phyloP scores from a whole-genome alignment of 2,888 invertebrate species.

The Eupithecia abbreviata region DNA sequence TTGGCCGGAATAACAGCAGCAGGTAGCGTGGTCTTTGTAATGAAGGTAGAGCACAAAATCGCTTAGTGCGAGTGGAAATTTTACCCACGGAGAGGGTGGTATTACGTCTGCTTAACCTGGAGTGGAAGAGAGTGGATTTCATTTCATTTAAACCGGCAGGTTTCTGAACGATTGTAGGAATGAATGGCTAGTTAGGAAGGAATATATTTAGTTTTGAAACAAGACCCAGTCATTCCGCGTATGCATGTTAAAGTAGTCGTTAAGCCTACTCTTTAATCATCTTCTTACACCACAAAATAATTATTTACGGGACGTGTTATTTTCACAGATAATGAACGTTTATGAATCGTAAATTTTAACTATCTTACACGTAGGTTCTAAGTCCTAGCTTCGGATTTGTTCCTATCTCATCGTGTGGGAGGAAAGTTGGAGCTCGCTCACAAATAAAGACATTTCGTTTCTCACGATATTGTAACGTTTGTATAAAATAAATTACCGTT shows the following conservation, averaged over 20 bases:
- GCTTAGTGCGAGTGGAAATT: background rate
- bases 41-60: background rate
- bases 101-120: background rate
- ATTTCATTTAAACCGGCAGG: background rate
- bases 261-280: slow-evolving; percentile 31
- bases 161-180: background rate
- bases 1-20: background rate
- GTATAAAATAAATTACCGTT: slow-evolving; percentile 46
- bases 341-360: slow-evolving; percentile 47
- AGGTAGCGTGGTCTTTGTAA: too few relatives aligned
- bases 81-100: background rate
- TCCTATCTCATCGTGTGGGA: slow-evolving; percentile 59
- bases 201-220: slow-evolving; percentile 1
- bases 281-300: slow-evolving; percentile 39
- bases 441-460: slow-evolving; percentile 72
- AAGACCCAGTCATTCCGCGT: slow-evolving; percentile 2
- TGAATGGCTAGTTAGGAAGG: background rate
- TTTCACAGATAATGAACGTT: slow-evolving; percentile 47
- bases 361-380: slow-evolving; percentile 46
- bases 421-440: slow-evolving; percentile 51
- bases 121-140: background rate
- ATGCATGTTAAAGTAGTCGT: slow-evolving; percentile 20
- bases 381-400: slow-evolving; percentile 43
- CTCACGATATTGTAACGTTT: slow-evolving; percentile 65
- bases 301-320: slow-evolving; percentile 43